phyloP scores from a whole-genome alignment of 2,888 invertebrate species.

The Spatulosminthurus flaviceps region DNA sequence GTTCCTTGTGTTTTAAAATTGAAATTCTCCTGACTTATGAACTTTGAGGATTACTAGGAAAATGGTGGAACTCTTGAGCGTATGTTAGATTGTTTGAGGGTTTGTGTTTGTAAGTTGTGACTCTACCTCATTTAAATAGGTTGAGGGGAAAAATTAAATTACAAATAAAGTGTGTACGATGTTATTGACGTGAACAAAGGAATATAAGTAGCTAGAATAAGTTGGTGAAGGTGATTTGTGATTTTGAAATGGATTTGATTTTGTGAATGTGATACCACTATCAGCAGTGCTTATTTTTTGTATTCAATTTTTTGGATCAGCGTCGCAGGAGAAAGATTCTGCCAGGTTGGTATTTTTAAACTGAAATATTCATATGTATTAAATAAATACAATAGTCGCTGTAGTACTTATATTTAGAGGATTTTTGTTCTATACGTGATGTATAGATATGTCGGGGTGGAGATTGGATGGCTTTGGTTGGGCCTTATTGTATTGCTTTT shows the following conservation, averaged over 20 bases:
- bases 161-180: not conserved
- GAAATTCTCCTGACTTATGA: no score
- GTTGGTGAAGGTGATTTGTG: conserved; percentile 9
- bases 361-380: not conserved
- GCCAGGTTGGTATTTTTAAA: not conserved
- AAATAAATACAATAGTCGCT: no score
- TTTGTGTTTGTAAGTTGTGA: no score
- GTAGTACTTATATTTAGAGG: no score
- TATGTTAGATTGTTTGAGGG: no score
- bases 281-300: not conserved
- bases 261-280: not conserved
- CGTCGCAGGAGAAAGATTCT: not conserved
- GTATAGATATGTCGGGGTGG: no score
- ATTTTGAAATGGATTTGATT: conserved; percentile 13
- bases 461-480: not conserved
- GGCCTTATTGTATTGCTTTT: not conserved
- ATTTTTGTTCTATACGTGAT: no score
- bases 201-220: not conserved
- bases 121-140: no score
- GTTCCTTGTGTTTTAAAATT: no score
- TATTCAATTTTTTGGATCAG: conserved; percentile 8
- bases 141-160: no score
- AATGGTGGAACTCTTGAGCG: no score
- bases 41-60: no score
- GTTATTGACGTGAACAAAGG: not conserved